A percentile compares a stretch with the other conserved stretches of the same genome.
phyloP scores from a whole-genome alignment of 2,797 vertebrate species.

The Etheostoma nigrum region DNA sequence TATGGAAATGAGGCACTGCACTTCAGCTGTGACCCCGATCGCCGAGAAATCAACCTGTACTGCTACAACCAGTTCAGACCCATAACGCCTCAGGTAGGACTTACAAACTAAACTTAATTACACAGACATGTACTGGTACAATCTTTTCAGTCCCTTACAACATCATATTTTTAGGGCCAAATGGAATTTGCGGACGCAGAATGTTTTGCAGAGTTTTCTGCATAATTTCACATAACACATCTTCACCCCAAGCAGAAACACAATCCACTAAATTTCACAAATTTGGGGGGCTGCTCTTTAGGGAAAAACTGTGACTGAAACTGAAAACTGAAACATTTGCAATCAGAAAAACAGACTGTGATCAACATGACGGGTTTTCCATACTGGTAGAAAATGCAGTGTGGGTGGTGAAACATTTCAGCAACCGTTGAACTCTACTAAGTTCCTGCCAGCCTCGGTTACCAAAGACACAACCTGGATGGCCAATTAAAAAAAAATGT shows the following conservation, averaged over 20 bases:
- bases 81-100: slow-evolving; percentile 89
- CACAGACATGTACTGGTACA: no score
- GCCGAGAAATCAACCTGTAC: slow-evolving; percentile 90
- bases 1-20: slow-evolving; percentile 92
- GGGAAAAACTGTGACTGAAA: not conserved
- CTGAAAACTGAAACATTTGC: not conserved
- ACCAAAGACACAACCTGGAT: slow-evolving; percentile 12
- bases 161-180: no score
- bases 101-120: no score
- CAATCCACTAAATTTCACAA: no score
- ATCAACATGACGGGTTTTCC: not conserved
- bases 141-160: no score
- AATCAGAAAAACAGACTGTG: not conserved
- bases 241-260: no score
- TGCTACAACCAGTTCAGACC: slow-evolving; percentile 94
- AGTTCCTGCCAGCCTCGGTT: not conserved
- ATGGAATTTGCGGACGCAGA: no score
- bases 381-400: slow-evolving; percentile 1
- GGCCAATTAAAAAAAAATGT: not conserved
- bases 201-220: no score
- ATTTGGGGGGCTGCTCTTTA: not conserved
- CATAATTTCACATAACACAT: no score
- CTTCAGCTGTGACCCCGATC: slow-evolving; percentile 92
- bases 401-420: not conserved
- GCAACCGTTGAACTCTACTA: not conserved